phyloP scores from a whole-genome alignment of 2,797 vertebrate species.

The Sebastes taczanowskii region DNA sequence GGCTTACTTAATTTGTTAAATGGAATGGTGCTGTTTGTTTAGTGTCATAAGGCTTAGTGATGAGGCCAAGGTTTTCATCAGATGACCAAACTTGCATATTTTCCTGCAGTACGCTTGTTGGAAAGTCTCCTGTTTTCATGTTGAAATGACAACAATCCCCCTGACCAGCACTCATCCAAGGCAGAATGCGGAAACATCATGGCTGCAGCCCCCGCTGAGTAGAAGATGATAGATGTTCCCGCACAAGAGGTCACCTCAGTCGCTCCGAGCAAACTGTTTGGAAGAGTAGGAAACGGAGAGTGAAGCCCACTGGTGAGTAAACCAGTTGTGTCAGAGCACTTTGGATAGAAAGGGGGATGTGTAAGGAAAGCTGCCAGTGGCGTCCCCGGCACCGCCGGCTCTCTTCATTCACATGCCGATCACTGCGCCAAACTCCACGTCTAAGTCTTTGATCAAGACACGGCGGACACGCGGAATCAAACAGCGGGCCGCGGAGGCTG shows the following conservation, averaged over 20 bases:
- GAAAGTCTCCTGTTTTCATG: neutral
- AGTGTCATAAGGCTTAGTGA: neutral
- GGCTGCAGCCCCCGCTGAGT: neutral
- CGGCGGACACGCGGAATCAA: neutral
- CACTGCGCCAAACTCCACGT: neutral
- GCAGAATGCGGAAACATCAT: neutral
- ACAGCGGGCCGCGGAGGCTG: neutral
- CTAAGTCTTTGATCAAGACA: conserved; percentile 33
- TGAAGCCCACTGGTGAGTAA: neutral
- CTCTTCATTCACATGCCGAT: conserved; percentile 1
- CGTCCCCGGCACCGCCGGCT: neutral
- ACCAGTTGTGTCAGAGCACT: conserved; percentile 7
- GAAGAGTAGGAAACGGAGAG: neutral
- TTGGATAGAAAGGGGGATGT: neutral
- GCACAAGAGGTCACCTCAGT: conserved; percentile 8
- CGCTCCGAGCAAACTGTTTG: neutral
- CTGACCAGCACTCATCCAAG: neutral
- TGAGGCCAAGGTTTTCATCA: neutral
- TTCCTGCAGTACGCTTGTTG: neutral
- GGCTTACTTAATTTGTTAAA: neutral
- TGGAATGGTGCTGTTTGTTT: neutral
- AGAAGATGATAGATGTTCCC: conserved; percentile 23
- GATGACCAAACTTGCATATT: neutral
- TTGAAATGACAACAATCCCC: conserved; percentile 10
- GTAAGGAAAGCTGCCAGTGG: neutral